Evolutionary conservation across 2,113 vertebrate species (phyloP).

Genomic region (Austrofundulus limnaeus): DNA sequence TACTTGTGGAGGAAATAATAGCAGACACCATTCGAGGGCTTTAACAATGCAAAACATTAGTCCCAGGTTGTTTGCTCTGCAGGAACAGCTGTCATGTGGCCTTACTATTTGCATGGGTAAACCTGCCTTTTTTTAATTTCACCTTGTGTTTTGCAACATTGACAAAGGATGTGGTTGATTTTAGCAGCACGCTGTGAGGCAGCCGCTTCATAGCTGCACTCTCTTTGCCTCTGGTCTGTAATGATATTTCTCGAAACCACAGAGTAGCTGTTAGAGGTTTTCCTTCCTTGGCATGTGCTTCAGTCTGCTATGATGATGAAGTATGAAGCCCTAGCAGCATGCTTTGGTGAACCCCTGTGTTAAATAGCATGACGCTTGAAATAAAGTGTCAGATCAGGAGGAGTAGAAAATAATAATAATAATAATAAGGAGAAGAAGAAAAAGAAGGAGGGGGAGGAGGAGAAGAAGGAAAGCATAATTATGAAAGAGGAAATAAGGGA

Average conservation of each 20-base stretch:
- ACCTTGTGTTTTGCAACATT: conserved; percentile 36
- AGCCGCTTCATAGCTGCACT: conserved; percentile 35
- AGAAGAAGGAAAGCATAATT: background rate
- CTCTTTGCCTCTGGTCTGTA: conserved; percentile 32
- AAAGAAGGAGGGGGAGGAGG: too few relatives aligned
- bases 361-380: conserved; percentile 16
- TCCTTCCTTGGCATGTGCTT: conserved; percentile 30
- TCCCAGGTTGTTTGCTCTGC: conserved; percentile 25
- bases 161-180: conserved; percentile 68
- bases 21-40: background rate
- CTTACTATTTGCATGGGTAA: conserved; percentile 39
- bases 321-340: conserved; percentile 3
- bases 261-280: conserved; percentile 57
- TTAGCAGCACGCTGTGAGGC: conserved; percentile 28
- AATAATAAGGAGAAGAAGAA: too few relatives aligned
- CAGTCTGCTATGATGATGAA: conserved; percentile 24
- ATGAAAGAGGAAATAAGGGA: conserved; percentile 11
- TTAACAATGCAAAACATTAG: background rate
- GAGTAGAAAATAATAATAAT: background rate
- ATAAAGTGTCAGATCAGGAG: conserved; percentile 16
- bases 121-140: conserved; percentile 33
- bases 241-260: conserved; percentile 65
- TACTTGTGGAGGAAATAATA: background rate
- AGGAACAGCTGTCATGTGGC: conserved; percentile 9
- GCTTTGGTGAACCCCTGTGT: conserved; percentile 1